Base-by-base conservation (phyloP, 2,888 invertebrate genomes). In the Conomelus anceps region DNA sequence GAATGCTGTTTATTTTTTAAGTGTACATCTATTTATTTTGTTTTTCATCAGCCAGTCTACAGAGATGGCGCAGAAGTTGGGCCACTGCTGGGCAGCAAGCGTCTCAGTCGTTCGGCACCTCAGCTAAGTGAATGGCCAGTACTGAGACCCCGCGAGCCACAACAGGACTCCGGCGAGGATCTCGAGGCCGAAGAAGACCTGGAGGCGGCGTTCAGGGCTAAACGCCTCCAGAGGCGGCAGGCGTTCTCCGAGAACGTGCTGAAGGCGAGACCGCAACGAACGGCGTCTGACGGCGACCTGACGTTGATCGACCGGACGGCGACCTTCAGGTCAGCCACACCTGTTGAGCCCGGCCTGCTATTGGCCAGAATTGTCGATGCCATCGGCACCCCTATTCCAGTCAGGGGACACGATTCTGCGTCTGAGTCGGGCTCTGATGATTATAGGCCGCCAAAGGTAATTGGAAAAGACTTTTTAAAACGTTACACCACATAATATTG, bases 251-350 rank as follows among this genome's bases (percentile, higher is more conserved):
- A 92, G 89, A 91, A 91, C 86, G 88, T 91, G 26, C 89, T 90
- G 87, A 90, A 90, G 23, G 89, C 89, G 85, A 87, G 88, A 3
- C 88, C 88, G 89, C 85, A 93, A 6, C 94, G 96, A 89, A 95
- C 96, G 88, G 96, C 96, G 91, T 97, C 97, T 0, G 97, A 98
- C 91, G 96, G 96, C 0, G 97, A 97, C 93, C 94, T 98, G 86
- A 95, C 96, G 90, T 95, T 96, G 85, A 97, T 97, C 91, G 97
- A 98, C 92, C 96, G 96, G 92, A 96, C 96, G 91, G 96, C 96
- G 90, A 97, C 97, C 0, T 97, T 97, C 92, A 91, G 91, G 22
- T 95, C 95, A 22, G 95, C 96, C 90, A 96, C 96, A 13, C 95
- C 96, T 91, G 95, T 97, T 0, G 96, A 96, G 92, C 97, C 97